Evolutionary conservation across 2,888 invertebrate genomes (phyloP), one percentile per base, ranked within the genome.

Genomic region (Thereva unica): DNA sequence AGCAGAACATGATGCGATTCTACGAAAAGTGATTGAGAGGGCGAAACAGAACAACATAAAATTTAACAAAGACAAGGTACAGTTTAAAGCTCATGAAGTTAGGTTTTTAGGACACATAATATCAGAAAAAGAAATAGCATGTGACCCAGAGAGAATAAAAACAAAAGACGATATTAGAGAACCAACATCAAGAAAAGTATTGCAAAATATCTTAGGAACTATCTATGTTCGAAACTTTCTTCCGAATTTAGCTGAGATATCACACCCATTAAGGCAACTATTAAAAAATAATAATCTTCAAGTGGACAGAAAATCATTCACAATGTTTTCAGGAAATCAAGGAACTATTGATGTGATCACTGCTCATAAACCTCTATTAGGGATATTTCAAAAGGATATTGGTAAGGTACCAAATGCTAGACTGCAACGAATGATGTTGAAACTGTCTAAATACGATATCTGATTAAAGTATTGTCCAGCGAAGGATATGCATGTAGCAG

Each of bases 1-100:
- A 52, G 41, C 64, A 42, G 64, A 74, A 65, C 74, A 74, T 68
- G 73, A 75, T 68, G 9, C 66, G 52, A 73, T 69, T 38, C 64
- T 76, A 34, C 56, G 67, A 38, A 9, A 66, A 61, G 74, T 76
- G 1, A 42, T 76, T 50, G 66, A 73, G 5, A 67, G 71, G 50
- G 74, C 73, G 9, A 69, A 44, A 67, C 5, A 74, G 64, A 9
- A 5, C 53, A 72, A 73, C 69, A 69, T 76, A 35, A 76, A 73
- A 68, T 76, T 76, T 66, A 77, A 76, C 71, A 61, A 9, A 40
- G 64, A 71, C 9, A 76, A 75, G 71, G 7, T 73, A 23, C 73
- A 76, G 63, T 76, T 68, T 56, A 71, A 70, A 68, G 47, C 67
- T 10, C 69, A 66, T 41, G 10, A 71, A 50, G 73, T 75, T 4